These are phyloP conservation scores for Chloropsis cyanopogon DNA, from an alignment of 2,113 vertebrate species.

Conservation along the genomic window DNA sequence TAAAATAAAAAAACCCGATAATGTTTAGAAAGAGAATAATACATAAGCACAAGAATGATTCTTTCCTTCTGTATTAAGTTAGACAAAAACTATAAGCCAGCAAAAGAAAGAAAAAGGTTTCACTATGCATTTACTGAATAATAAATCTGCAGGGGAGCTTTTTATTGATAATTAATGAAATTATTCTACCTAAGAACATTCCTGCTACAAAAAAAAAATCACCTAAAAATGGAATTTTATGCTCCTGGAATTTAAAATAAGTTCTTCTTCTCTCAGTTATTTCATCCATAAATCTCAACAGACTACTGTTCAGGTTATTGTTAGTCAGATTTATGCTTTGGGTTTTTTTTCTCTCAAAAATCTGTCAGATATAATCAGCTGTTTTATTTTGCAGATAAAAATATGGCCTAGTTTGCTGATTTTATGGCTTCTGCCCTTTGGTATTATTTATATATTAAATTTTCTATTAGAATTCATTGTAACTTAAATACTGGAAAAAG, in stretches of 20 bases:
- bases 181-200: slow-evolving; percentile 4
- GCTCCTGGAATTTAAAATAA: neutral
- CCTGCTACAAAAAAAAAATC: neutral
- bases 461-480: neutral
- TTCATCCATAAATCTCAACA: neutral
- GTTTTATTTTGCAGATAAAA: neutral
- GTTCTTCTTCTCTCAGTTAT: neutral
- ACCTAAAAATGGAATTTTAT: neutral
- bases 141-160: slow-evolving; percentile 5
- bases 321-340: neutral
- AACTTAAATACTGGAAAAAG: neutral
- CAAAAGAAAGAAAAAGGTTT: neutral
- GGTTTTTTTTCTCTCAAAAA: neutral
- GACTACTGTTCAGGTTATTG: neutral
- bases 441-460: neutral
- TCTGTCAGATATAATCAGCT: neutral
- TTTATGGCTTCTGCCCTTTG: neutral
- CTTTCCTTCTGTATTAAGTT: neutral
- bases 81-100: neutral
- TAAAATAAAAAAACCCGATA: neutral
- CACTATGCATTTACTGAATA: neutral
- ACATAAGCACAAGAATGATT: neutral
- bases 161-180: slow-evolving; percentile 47
- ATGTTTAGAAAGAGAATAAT: neutral
- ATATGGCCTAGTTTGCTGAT: neutral